Conservation (phyloP, 1,140 invertebrate species). For the Nylanderia fulva region DNA sequence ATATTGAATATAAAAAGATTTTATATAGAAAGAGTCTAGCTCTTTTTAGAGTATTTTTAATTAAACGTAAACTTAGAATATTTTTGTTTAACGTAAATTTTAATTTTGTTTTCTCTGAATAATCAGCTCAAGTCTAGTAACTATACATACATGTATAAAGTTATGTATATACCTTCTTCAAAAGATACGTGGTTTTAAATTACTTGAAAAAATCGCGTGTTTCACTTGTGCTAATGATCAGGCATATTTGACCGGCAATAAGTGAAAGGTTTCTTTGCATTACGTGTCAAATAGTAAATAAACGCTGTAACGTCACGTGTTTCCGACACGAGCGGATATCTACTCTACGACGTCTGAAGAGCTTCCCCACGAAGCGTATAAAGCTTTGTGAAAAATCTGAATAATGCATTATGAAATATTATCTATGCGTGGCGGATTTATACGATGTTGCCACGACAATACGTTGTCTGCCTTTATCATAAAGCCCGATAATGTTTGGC, state of each 20-base stretch:
- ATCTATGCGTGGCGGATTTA: slow-evolving; percentile 59
- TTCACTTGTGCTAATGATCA: slow-evolving; percentile 23
- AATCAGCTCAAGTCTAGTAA: neutral
- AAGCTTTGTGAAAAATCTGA: slow-evolving; percentile 57
- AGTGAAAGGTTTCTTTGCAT: slow-evolving; percentile 13
- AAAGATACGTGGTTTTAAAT: slow-evolving; percentile 19
- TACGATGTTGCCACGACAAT: slow-evolving; percentile 42
- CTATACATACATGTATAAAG: too few species aligned
- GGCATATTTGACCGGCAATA: slow-evolving; percentile 25
- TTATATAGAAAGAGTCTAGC: neutral
- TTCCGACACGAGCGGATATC: slow-evolving; percentile 15
- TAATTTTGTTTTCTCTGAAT: slow-evolving; percentile 14
- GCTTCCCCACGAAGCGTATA: slow-evolving; percentile 25
- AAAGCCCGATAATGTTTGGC: slow-evolving; percentile 30
- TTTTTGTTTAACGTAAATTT: neutral
- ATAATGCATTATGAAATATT: slow-evolving; percentile 62
- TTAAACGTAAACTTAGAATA: neutral
- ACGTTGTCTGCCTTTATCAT: slow-evolving; percentile 47
- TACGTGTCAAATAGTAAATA: slow-evolving; percentile 43
- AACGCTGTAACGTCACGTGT: slow-evolving; percentile 37
- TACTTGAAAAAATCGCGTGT: slow-evolving; percentile 52
- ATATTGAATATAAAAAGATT: neutral
- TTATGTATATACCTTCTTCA: neutral
- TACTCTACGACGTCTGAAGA: slow-evolving; percentile 32
- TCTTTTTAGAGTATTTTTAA: neutral